phyloP scores from a whole-genome alignment of 2,888 invertebrate genomes.

The Ophioninae sp. region DNA sequence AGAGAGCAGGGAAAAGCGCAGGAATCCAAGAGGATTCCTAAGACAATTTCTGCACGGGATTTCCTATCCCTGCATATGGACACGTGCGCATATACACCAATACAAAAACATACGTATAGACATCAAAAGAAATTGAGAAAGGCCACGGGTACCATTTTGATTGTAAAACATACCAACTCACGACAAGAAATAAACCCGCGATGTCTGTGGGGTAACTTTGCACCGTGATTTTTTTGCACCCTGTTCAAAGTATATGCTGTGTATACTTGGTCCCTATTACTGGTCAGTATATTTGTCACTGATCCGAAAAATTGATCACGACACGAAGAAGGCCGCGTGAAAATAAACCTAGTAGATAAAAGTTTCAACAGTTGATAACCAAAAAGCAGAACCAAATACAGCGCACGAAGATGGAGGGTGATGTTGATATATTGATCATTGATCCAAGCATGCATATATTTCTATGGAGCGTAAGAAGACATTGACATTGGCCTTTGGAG shows the following conservation, averaged over 20 bases:
- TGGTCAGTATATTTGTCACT: constrained; percentile 10
- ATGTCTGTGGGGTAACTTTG: constrained; percentile 35
- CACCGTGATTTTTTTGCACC: constrained; percentile 41
- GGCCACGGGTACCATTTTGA: constrained; percentile 18
- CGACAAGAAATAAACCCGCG: constrained; percentile 37
- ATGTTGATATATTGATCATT: too few species aligned
- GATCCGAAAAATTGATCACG: constrained; percentile 59
- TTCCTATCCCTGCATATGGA: background rate
- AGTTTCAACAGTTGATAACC: constrained; percentile 22
- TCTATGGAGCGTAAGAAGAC: too few species aligned
- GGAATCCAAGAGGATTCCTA: too few species aligned
- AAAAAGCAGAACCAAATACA: background rate
- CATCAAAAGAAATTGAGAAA: background rate
- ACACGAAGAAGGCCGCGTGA: constrained; percentile 50
- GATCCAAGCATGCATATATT: background rate
- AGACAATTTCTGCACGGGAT: too few species aligned
- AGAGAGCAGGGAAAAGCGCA: too few species aligned
- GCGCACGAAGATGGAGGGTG: background rate
- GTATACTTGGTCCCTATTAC: background rate
- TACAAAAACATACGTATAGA: background rate
- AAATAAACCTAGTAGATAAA: constrained; percentile 40
- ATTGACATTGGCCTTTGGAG: too few species aligned
- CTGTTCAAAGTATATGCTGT: background rate
- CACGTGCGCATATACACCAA: background rate
- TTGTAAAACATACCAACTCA: constrained; percentile 21